These are phyloP conservation scores for Andrena marginata DNA, from an alignment of 2,888 invertebrate genomes.

Conservation along the genomic window DNA sequence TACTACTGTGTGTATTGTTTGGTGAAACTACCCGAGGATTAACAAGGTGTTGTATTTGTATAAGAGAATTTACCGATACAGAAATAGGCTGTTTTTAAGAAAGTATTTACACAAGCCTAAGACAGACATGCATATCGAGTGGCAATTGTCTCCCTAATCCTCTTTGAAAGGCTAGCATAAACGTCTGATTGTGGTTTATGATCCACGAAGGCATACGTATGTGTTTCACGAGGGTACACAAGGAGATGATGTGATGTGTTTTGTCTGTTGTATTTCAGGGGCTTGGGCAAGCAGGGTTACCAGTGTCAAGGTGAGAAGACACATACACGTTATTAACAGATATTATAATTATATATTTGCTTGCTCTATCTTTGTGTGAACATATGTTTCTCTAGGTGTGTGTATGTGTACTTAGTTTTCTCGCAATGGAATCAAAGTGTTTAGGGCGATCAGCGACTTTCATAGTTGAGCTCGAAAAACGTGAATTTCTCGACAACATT, in stretches of 20 bases:
- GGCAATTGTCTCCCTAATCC: constrained; percentile 30
- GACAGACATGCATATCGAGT: constrained; percentile 31
- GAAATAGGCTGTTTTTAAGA: constrained; percentile 26
- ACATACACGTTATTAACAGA: constrained; percentile 85
- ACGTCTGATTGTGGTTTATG: constrained; percentile 82
- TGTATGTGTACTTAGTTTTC: constrained; percentile 64
- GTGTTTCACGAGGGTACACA: constrained; percentile 81
- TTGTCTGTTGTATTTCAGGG: constrained; percentile 90
- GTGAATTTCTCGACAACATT: constrained; percentile 20
- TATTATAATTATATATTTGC: constrained; percentile 78
- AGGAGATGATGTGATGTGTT: constrained; percentile 84
- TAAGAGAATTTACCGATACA: constrained; percentile 22
- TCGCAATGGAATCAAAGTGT: constrained; percentile 41
- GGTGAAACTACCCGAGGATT: constrained; percentile 38
- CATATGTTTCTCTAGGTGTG: constrained; percentile 57
- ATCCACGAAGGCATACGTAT: constrained; percentile 78
- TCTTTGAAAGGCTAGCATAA: constrained; percentile 63
- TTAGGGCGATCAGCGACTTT: constrained; percentile 32
- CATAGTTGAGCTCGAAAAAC: constrained; percentile 34
- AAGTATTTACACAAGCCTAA: constrained; percentile 23
- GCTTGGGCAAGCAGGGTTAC: constrained; percentile 98
- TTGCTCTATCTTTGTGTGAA: constrained; percentile 78
- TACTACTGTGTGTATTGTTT: constrained; percentile 38
- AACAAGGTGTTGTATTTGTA: constrained; percentile 36
- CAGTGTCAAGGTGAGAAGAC: constrained; percentile 96